These are phyloP conservation scores for Agriopis marginaria DNA, from an alignment of 2,888 invertebrate species.

Conservation along the genomic window DNA sequence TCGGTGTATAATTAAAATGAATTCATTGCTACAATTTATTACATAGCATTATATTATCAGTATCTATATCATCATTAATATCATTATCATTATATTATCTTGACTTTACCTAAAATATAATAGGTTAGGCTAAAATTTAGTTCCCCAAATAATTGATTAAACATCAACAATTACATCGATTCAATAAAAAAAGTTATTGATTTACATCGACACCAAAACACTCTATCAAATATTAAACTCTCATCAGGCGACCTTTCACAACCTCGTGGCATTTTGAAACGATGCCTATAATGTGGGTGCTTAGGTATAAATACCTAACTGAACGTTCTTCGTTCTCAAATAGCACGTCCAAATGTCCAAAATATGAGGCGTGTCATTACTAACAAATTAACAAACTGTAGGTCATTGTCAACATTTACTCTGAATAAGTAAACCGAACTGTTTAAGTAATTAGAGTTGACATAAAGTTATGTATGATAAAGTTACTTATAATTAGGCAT, in stretches of 20 bases:
- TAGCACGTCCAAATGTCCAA: slow-evolving; percentile 5
- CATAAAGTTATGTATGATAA: background rate
- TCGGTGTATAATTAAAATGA: too few relatives aligned
- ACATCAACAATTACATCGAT: background rate
- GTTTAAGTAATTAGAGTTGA: slow-evolving; percentile 1
- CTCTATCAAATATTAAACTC: slow-evolving; percentile 3
- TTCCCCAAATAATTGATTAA: background rate
- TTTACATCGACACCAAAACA: background rate
- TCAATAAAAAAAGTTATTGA: background rate
- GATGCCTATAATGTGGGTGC: background rate
- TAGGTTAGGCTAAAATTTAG: too few relatives aligned
- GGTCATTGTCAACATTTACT: slow-evolving; percentile 9
- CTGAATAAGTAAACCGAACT: background rate
- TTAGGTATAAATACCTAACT: background rate
- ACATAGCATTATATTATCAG: too few relatives aligned
- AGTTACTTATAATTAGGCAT: background rate
- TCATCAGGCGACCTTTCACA: slow-evolving; percentile 8
- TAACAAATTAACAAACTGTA: background rate
- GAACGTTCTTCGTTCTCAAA: background rate
- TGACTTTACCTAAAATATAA: too few relatives aligned
- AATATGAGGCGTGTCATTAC: slow-evolving; percentile 5
- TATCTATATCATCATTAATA: too few relatives aligned
- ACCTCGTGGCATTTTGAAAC: slow-evolving; percentile 6
- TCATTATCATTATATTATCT: too few relatives aligned
- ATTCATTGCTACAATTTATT: too few relatives aligned